Conservation (phyloP, 2,888 invertebrate species). For the Diaphora mendica region DNA sequence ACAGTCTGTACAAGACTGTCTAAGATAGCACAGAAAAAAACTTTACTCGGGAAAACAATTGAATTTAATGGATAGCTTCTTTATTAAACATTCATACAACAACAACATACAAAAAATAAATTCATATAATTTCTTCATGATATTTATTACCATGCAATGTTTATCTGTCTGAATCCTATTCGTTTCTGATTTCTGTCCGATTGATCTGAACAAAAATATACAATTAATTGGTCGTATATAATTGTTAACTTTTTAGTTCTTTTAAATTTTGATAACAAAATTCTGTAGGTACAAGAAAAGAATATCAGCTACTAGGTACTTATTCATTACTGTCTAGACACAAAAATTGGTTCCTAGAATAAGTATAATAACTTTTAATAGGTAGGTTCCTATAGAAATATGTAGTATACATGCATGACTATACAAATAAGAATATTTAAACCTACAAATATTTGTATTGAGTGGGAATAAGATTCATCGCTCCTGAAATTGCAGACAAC, state of each 20-base stretch:
- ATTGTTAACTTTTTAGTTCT: too few relatives aligned
- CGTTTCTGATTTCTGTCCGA: too few relatives aligned
- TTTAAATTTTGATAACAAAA: too few relatives aligned
- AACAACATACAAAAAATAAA: too few relatives aligned
- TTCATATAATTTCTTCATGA: background rate
- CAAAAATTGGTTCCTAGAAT: background rate
- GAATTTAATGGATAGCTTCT: background rate
- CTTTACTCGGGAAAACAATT: background rate
- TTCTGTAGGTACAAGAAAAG: too few relatives aligned
- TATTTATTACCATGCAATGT: too few relatives aligned
- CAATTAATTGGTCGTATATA: too few relatives aligned
- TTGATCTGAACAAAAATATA: too few relatives aligned
- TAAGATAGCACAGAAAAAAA: constrained; percentile 14
- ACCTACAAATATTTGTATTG: background rate
- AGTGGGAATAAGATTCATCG: background rate
- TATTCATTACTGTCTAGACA: too few relatives aligned
- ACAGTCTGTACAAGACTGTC: constrained; percentile 20
- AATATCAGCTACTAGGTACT: too few relatives aligned
- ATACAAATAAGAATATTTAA: background rate
- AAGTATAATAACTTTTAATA: background rate
- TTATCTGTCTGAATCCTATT: too few relatives aligned
- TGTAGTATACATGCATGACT: background rate
- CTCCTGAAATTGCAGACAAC: background rate
- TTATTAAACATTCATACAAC: background rate
- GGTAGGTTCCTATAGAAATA: background rate